A percentile compares a stretch with the other conserved stretches of the same genome.
phyloP scores from a whole-genome alignment of 2,113 vertebrate species.

The Cygnus atratus region DNA sequence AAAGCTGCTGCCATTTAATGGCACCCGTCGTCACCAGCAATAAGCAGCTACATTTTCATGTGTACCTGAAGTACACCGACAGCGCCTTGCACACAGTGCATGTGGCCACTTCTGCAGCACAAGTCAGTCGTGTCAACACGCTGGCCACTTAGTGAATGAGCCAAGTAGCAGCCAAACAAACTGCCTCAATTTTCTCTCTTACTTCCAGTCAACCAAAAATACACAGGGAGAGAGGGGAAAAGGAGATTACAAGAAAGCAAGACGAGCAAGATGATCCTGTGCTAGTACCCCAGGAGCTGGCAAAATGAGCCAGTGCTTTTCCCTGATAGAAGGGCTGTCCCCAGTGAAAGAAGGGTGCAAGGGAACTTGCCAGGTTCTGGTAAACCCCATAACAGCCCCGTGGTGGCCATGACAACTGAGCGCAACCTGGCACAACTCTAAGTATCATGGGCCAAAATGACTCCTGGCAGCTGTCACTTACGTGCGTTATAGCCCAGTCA shows the following conservation, averaged over 20 bases:
- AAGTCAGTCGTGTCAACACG: too few relatives aligned
- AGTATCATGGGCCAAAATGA: neutral
- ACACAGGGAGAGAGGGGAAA: accelerated
- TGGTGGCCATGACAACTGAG: accelerated
- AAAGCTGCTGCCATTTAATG: neutral
- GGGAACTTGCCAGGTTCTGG: neutral
- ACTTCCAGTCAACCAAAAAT: neutral
- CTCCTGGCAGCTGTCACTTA: neutral
- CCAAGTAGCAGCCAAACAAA: neutral
- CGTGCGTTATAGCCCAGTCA: neutral
- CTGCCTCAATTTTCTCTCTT: neutral
- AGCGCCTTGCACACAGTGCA: neutral
- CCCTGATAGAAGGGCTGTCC: neutral
- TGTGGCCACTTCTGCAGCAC: neutral
- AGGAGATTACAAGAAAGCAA: neutral
- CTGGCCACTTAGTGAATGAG: accelerated
- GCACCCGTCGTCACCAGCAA: neutral
- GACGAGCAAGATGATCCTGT: too few relatives aligned
- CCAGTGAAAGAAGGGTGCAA: neutral
- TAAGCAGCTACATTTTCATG: neutral
- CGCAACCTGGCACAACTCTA: neutral
- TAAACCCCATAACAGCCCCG: neutral
- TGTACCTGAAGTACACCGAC: neutral
- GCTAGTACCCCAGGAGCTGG: neutral
- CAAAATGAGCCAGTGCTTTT: neutral